Percentiles rank a stretch among this genome's conserved stretches.
Conservation (phyloP, 2,113 vertebrate genomes). For the Sitta europaea region DNA sequence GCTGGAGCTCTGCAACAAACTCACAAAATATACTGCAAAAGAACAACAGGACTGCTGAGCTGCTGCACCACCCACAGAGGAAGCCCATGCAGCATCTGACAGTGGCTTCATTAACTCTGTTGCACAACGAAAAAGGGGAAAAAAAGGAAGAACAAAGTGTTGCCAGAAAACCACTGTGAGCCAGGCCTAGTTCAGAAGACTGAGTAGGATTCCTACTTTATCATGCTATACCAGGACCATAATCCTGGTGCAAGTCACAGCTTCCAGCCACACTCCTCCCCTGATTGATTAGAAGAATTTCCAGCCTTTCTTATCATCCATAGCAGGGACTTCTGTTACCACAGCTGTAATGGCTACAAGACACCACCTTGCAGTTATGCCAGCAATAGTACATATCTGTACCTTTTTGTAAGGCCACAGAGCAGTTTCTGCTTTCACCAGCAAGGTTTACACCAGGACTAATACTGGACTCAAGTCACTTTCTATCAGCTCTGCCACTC, state of each 20-base stretch:
- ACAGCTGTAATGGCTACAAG: neutral
- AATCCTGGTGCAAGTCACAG: neutral
- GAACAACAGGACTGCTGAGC: neutral
- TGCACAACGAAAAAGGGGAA: neutral
- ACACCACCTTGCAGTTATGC: neutral
- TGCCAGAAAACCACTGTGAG: neutral
- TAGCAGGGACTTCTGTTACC: neutral
- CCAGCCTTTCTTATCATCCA: neutral
- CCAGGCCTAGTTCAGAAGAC: neutral
- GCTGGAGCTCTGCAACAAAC: neutral
- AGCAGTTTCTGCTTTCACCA: neutral
- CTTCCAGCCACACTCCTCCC: neutral
- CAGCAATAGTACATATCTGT: neutral
- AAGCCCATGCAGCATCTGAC: neutral
- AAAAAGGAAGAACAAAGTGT: neutral
- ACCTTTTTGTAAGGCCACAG: neutral
- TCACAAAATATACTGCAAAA: neutral
- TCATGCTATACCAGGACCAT: neutral
- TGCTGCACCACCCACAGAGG: neutral
- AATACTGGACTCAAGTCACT: neutral
- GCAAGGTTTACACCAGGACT: neutral
- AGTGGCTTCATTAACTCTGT: neutral
- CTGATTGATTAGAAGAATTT: neutral
- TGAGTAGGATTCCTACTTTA: neutral
- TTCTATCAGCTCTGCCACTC: neutral